These are phyloP conservation scores for Ctenodactylus gundi DNA, from an alignment of 2,113 vertebrate species.

Conservation along the genomic window DNA sequence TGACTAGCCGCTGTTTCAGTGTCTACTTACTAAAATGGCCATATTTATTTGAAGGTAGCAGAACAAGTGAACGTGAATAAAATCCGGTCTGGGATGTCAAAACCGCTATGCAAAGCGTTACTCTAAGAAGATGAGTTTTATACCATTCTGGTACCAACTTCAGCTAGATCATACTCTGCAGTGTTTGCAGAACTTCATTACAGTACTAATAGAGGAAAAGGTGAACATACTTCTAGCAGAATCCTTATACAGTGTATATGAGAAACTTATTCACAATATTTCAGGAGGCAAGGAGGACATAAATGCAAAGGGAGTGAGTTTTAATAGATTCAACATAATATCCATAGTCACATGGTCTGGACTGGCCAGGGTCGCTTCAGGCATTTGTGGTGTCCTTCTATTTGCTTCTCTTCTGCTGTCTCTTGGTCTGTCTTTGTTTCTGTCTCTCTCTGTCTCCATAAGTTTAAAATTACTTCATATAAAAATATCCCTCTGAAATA, in stretches of 20 bases:
- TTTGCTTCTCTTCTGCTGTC: neutral
- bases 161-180: neutral
- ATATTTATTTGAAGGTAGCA: neutral
- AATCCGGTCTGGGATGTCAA: neutral
- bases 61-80: neutral
- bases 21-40: neutral
- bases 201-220: neutral
- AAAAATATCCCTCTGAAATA: neutral
- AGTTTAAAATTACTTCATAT: neutral
- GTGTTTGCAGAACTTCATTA: neutral
- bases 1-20: neutral
- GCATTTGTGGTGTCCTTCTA: neutral
- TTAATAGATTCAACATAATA: neutral
- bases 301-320: fast-evolving
- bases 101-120: neutral
- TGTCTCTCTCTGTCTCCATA: neutral
- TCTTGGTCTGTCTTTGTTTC: neutral
- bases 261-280: neutral
- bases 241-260: neutral
- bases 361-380: too few species aligned
- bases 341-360: fast-evolving
- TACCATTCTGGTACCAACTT: neutral
- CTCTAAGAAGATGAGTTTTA: fast-evolving
- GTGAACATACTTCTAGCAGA: neutral
- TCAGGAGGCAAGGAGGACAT: neutral